A percentile compares a stretch with the other conserved stretches of the same genome.
These are phyloP conservation scores for Aporophyla nigra DNA, from an alignment of 2,888 invertebrate genomes.

Conservation along the genomic window DNA sequence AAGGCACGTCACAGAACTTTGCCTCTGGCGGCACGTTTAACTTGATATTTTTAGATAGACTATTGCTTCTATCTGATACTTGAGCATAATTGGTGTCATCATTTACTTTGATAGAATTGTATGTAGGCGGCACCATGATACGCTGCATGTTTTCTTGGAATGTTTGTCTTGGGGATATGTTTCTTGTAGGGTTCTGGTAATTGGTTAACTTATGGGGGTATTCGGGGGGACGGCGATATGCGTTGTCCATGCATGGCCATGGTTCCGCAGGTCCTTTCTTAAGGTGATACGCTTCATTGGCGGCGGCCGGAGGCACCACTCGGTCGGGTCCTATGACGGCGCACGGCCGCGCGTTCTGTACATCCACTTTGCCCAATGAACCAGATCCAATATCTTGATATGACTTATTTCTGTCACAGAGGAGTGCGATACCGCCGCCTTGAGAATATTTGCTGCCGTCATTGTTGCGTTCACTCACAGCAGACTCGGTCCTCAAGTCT, in stretches of 20 bases:
- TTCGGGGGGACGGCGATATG: constrained; percentile 83
- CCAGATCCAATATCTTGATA: constrained; percentile 84
- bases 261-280: constrained; percentile 81
- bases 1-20: constrained; percentile 90
- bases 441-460: constrained; percentile 86
- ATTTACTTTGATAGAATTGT: constrained; percentile 79
- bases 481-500: constrained; percentile 83
- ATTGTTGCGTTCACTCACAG: constrained; percentile 82
- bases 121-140: constrained; percentile 86
- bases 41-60: constrained; percentile 79
- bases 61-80: constrained; percentile 73
- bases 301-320: constrained; percentile 79
- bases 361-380: constrained; percentile 85
- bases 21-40: constrained; percentile 80
- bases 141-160: constrained; percentile 90
- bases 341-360: constrained; percentile 84
- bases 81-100: constrained; percentile 78
- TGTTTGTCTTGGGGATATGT: constrained; percentile 90
- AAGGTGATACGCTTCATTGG: constrained; percentile 76
- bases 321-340: constrained; percentile 89
- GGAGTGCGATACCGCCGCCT: constrained; percentile 76
- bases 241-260: constrained; percentile 80
- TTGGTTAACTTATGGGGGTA: constrained; percentile 81
- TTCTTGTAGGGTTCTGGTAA: constrained; percentile 83
- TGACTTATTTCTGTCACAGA: constrained; percentile 81